phyloP scores from a whole-genome alignment of 92 coral and sea anemone species.

The Palythoa heliodiscus region DNA sequence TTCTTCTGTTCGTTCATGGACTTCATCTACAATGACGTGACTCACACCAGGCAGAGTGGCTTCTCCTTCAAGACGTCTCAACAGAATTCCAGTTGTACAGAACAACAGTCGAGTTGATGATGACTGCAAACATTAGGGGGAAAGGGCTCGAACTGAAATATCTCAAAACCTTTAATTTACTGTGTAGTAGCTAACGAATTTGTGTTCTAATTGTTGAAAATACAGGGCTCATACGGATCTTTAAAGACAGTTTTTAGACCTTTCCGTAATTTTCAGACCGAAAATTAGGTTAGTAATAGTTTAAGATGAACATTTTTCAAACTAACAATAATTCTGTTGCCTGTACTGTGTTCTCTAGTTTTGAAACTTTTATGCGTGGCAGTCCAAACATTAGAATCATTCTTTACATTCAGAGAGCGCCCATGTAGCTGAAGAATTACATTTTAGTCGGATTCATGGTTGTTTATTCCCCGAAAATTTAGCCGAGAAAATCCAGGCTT shows the following conservation, averaged over 20 bases:
- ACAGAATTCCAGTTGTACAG: conserved; percentile 85
- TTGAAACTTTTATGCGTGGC: not conserved
- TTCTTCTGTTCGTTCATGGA: conserved; percentile 89
- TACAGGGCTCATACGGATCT: no score
- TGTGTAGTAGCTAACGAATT: not conserved
- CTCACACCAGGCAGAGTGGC: conserved; percentile 77
- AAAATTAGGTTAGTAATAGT: no score
- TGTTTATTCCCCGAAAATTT: no score
- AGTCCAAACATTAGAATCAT: not conserved
- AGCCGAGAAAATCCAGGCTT: no score
- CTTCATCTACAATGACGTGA: conserved; percentile 88
- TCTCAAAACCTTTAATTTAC: not conserved
- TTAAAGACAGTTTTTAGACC: no score
- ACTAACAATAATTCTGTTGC: not conserved
- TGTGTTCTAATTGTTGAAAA: no score
- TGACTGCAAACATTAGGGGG: conserved; percentile 48
- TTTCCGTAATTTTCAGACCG: no score
- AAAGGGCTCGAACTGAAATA: not conserved
- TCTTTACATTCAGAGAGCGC: no score
- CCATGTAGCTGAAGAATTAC: no score
- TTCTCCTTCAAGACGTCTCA: conserved; percentile 78
- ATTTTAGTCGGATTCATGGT: no score
- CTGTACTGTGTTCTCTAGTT: no score
- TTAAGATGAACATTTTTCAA: no score
- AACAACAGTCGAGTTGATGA: conserved; percentile 73